Percentiles rank a stretch among this genome's conserved stretches.
Conservation (phyloP, 2,113 vertebrate species). For the Xyliphius kryptos region DNA sequence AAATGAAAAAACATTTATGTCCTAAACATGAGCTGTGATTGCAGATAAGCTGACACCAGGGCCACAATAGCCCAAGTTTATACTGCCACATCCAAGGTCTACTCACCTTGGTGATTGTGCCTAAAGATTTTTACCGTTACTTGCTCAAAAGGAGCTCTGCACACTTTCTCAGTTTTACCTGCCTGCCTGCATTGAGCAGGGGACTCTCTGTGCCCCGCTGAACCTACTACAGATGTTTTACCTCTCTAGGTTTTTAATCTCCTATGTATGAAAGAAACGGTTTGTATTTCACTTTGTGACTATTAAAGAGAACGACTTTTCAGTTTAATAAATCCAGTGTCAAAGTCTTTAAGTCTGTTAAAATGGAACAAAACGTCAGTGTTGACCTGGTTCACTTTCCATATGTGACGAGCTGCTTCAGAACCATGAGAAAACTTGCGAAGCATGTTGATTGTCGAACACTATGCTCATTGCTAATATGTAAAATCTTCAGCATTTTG, state of each 20-base stretch:
- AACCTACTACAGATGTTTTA: constrained; percentile 50
- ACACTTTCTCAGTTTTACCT: constrained; percentile 42
- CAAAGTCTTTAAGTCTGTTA: too few species aligned
- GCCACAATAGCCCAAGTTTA: constrained; percentile 40
- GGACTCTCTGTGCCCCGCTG: constrained; percentile 33
- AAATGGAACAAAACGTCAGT: not conserved
- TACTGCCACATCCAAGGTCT: constrained; percentile 30
- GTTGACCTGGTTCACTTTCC: not conserved
- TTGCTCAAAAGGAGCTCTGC: constrained; percentile 43
- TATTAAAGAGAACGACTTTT: constrained; percentile 51
- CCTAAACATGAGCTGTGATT: constrained; percentile 26
- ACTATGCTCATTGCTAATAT: too few species aligned
- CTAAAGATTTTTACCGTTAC: constrained; percentile 50
- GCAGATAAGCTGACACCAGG: constrained; percentile 42
- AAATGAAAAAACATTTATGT: too few species aligned
- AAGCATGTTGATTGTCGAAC: too few species aligned
- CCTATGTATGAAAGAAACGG: constrained; percentile 48
- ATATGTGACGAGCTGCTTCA: too few species aligned
- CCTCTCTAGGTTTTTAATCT: constrained; percentile 50
- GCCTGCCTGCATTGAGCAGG: constrained; percentile 23
- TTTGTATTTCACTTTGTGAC: constrained; percentile 58
- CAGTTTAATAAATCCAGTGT: constrained; percentile 10
- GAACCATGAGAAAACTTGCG: too few species aligned
- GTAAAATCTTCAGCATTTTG: too few species aligned
- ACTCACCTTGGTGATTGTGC: constrained; percentile 52